These are phyloP conservation scores for Odontomachus brunneus DNA, from an alignment of 1,140 invertebrate species.

Conservation along the genomic window DNA sequence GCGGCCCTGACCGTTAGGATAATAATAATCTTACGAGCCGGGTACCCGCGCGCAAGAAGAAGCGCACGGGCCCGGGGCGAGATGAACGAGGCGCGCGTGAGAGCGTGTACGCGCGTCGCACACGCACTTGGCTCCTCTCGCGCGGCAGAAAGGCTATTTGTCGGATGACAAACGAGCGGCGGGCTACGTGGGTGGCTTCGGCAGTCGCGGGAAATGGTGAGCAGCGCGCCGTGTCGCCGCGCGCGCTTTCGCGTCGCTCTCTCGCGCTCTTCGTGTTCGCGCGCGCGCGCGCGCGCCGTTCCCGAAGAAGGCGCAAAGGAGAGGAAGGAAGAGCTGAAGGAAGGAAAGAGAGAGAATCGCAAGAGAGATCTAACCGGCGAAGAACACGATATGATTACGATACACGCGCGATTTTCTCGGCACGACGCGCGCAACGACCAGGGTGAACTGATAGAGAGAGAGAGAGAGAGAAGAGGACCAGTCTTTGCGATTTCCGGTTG, in stretches of 20 bases:
- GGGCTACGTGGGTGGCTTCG: constrained; percentile 84
- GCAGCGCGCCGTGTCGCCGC: constrained; percentile 84
- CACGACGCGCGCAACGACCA: neutral
- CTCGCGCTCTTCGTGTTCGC: constrained; percentile 66
- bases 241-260: constrained; percentile 80
- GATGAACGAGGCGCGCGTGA: constrained; percentile 54
- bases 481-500: neutral
- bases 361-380: no score
- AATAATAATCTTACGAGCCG: constrained; percentile 73
- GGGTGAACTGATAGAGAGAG: no score
- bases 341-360: no score
- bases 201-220: constrained; percentile 84
- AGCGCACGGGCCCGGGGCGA: constrained; percentile 37
- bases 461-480: no score
- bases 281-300: no score
- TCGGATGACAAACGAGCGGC: constrained; percentile 85
- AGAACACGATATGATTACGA: no score
- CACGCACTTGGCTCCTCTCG: constrained; percentile 71
- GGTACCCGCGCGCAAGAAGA: constrained; percentile 32
- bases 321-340: no score
- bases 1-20: constrained; percentile 68
- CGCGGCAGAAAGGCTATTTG: constrained; percentile 82
- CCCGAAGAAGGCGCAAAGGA: no score
- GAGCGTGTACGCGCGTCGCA: constrained; percentile 63
- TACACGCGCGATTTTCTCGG: constrained; percentile 29